These are phyloP conservation scores for Cryptus viduatorius DNA, from an alignment of 2,888 invertebrate genomes.

Conservation along the genomic window DNA sequence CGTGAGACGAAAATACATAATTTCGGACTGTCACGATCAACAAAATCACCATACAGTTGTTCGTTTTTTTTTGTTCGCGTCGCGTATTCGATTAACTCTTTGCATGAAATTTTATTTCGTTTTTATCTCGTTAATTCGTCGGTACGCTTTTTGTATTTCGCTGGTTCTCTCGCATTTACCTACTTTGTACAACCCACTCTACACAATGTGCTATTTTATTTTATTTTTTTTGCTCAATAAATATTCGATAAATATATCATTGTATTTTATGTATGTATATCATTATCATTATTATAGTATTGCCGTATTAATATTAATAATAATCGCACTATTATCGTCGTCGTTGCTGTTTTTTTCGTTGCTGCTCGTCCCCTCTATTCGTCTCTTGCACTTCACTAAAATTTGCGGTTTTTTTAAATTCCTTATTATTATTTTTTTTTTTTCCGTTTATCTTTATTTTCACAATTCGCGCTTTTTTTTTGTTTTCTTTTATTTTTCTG, in stretches of 20 bases:
- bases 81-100: slow-evolving; percentile 45
- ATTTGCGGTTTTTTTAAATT: slow-evolving; percentile 14
- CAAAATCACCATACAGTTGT: slow-evolving; percentile 55
- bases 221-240: slow-evolving; percentile 78
- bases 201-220: slow-evolving; percentile 76
- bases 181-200: slow-evolving; percentile 83
- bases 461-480: slow-evolving; percentile 39
- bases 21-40: slow-evolving; percentile 70
- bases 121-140: slow-evolving; percentile 48
- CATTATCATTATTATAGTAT: slow-evolving; percentile 74
- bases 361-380: slow-evolving; percentile 68
- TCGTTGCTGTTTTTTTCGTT: slow-evolving; percentile 71
- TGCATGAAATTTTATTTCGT: slow-evolving; percentile 20
- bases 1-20: slow-evolving; percentile 79
- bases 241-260: slow-evolving; percentile 84
- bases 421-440: slow-evolving; percentile 2
- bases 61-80: slow-evolving; percentile 61
- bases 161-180: slow-evolving; percentile 71
- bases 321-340: slow-evolving; percentile 76
- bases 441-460: slow-evolving; percentile 23
- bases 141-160: slow-evolving; percentile 59
- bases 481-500: slow-evolving; percentile 22
- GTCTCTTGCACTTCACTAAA: slow-evolving; percentile 56
- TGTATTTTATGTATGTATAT: slow-evolving; percentile 81
- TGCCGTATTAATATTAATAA: slow-evolving; percentile 73